Base-by-base conservation (phyloP, 1,140 invertebrate species). In the Hesperophylax magnus region DNA sequence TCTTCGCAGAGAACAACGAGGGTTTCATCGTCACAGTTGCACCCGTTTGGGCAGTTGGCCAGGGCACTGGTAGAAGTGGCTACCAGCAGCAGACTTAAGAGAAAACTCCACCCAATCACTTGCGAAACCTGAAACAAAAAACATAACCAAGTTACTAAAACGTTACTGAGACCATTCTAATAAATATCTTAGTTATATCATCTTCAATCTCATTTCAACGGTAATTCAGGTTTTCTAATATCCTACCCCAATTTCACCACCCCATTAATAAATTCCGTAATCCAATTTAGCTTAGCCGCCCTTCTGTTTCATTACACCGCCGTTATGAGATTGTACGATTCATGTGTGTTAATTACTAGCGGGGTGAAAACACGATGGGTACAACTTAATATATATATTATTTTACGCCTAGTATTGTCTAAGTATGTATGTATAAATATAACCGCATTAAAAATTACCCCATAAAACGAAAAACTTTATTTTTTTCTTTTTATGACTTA, bases 21-120 rank as follows among this genome's bases (percentile, higher is more conserved):
- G 0, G 93, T 96, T 71, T 97, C 95, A 85, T 98, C 96, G 88
- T 98, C 95, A 88, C 96, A 97, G 86, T 90, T 93, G 87, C 96
- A 97, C 74, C 93, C 94, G 78, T 87, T 92, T 1, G 96, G 96
- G 87, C 96, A 97, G 83, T 92, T 92, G 56, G 91, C 90, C 81
- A 92, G 86, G 17, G 89, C 88, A n/a, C 87, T 85, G 11, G 89
- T 87, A 3, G 88, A 86, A 56, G 86, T 85, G 17, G 71, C 52
- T 2, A 80, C 14, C 11, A 84, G 52, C 6, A 60, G 18, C 18
- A 82, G 20, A 15, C 53, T 47, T 14, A 47, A 9, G 61, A 79
- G 31, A 15, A 74, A 65, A 58, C 69, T 60, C 47, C 79, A 81
- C 5, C 27, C 24, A 20, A 24, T 58, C 24, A 27, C 69, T 58